phyloP scores from a whole-genome alignment of 2,888 invertebrate species.

The Conistra vaccinii region DNA sequence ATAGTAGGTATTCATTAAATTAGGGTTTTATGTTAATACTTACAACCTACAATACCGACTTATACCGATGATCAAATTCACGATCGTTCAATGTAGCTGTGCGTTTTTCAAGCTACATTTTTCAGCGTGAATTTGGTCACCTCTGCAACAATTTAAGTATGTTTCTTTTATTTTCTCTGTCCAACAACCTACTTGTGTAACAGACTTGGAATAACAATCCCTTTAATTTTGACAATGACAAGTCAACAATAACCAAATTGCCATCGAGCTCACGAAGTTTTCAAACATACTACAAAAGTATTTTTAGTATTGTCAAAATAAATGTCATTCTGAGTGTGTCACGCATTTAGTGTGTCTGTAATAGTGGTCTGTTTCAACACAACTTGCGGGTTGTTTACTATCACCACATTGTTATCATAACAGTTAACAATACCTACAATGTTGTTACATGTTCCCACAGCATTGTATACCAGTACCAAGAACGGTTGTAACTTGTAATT shows the following conservation, averaged over 20 bases:
- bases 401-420: neutral
- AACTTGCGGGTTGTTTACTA: neutral
- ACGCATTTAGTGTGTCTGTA: neutral
- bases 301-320: neutral
- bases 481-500: slow-evolving; percentile 17
- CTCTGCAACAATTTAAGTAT: neutral
- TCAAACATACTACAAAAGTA: neutral
- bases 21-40: neutral
- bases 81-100: neutral
- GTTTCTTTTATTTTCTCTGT: neutral
- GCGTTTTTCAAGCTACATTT: neutral
- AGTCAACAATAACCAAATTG: neutral
- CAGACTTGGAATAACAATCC: too few species aligned
- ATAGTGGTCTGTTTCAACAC: neutral
- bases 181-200: neutral
- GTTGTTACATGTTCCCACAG: slow-evolving; percentile 23
- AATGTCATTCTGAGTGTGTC: slow-evolving; percentile 2
- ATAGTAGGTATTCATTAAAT: too few species aligned
- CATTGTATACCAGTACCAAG: neutral
- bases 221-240: neutral
- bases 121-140: neutral
- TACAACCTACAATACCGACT: neutral
- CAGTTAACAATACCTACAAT: slow-evolving; percentile 1
- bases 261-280: neutral
- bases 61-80: neutral